These are phyloP conservation scores for Pyrgilauda ruficollis DNA, from an alignment of 2,113 vertebrate genomes.

Conservation along the genomic window DNA sequence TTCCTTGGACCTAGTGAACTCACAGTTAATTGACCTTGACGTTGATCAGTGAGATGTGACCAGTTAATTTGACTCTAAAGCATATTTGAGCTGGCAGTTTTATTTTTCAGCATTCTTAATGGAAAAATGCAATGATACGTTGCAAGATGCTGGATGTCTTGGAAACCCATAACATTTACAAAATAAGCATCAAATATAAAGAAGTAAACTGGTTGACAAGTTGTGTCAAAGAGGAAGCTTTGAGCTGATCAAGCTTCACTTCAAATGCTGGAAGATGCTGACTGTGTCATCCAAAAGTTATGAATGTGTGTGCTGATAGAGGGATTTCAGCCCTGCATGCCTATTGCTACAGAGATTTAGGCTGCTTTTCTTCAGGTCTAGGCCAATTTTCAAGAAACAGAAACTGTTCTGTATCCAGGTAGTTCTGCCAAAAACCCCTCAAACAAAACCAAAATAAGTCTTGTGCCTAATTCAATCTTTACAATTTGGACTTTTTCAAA, in stretches of 20 bases:
- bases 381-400: not conserved
- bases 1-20: not conserved
- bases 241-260: not conserved
- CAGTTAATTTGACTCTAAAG: not conserved
- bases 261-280: not conserved
- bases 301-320: not conserved
- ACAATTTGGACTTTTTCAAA: not conserved
- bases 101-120: slow-evolving; percentile 5
- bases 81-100: slow-evolving; percentile 9
- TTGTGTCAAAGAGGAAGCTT: not conserved
- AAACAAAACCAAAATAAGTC: not conserved
- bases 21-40: not conserved
- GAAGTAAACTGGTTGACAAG: not conserved
- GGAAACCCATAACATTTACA: not conserved
- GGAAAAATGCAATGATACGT: not conserved
- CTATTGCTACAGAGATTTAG: not conserved
- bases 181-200: not conserved
- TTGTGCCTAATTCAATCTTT: not conserved
- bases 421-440: not conserved
- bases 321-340: not conserved
- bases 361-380: not conserved
- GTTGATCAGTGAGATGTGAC: slow-evolving; percentile 4
- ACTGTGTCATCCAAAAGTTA: not conserved
- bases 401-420: not conserved
- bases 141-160: not conserved